Evolutionary conservation across 1,140 invertebrate genomes (phyloP).

Genomic region (Melipona quadrifasciata): DNA sequence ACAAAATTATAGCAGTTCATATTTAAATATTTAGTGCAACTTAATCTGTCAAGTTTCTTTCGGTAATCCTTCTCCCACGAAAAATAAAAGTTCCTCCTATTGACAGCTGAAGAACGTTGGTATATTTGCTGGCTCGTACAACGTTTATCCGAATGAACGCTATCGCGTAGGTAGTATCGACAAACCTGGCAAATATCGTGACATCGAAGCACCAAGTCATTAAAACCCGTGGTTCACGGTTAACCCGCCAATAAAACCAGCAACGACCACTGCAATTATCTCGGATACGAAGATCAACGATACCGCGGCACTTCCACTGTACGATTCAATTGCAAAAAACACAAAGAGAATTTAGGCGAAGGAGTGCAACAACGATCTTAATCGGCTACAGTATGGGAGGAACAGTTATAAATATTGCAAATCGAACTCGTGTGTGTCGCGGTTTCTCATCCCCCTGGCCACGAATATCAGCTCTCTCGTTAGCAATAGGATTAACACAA

Average conservation of each 20-base stretch:
- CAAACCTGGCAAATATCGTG: conserved; percentile 60
- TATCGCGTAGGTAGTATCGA: conserved; percentile 33
- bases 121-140: conserved; percentile 20
- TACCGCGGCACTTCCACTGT: conserved; percentile 18
- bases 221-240: conserved; percentile 61
- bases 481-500: not conserved
- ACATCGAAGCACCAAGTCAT: conserved; percentile 55
- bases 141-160: conserved; percentile 52
- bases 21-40: too few species aligned
- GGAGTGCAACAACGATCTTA: not conserved
- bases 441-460: not conserved
- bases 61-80: not conserved
- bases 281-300: conserved; percentile 5
- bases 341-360: conserved; percentile 2
- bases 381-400: not conserved
- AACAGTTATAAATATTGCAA: not conserved
- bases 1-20: too few species aligned
- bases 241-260: conserved; percentile 61
- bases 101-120: not conserved
- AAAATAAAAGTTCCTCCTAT: not conserved
- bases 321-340: not conserved
- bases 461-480: not conserved
- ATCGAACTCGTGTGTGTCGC: not conserved
- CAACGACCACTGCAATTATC: conserved; percentile 47
- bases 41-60: not conserved